Evolutionary conservation across 2,888 invertebrate genomes (phyloP), one percentile per base, ranked within the genome.

Genomic region (Trichogramma evanescens): DNA sequence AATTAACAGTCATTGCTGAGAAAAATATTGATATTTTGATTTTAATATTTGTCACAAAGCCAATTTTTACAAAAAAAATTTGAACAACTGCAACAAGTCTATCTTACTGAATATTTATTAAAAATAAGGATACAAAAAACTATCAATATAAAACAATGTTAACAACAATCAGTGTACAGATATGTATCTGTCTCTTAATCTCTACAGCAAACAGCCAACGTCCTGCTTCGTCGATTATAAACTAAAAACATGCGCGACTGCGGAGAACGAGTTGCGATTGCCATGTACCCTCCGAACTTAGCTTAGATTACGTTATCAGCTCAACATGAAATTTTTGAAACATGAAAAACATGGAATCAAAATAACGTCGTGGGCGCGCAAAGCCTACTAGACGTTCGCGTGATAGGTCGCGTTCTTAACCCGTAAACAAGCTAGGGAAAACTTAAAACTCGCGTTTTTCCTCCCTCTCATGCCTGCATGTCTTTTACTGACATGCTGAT

Each of bases 311-410:
- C 59, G 64, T 59, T 61, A 52, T 56, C 41, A 46, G 6, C 59
- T 59, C 54, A 59, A 51, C 50, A 63, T 13, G 49, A 56, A 58
- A 56, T 41, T 62, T 48, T 52, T 49, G 8, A 58, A 58, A 50
- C 50, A 55, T 54, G 44, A 10, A 52, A 59, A 54, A 59, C 54
- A 52, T 58, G 50, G 42, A 58, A 58, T 13, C 26, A 61, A 68
- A 58, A 61, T 61, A 70, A 71, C 71, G 74, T 76, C 74, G 73
- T 75, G 76, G 77, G 77, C 77, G 77, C 76, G 77, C 77, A 78
- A 78, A 71, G 77, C 77, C 77, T 74, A 69, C 72, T 50, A 65
- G 55, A 67, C 62, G 75, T 76, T 76, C 75, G 71, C 61, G 62
- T 62, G 57, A 66, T 73, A 75, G 76, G 74, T 73, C 77, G 77